These are phyloP conservation scores for Watsonalla binaria DNA, from an alignment of 2,888 invertebrate genomes.

Conservation along the genomic window DNA sequence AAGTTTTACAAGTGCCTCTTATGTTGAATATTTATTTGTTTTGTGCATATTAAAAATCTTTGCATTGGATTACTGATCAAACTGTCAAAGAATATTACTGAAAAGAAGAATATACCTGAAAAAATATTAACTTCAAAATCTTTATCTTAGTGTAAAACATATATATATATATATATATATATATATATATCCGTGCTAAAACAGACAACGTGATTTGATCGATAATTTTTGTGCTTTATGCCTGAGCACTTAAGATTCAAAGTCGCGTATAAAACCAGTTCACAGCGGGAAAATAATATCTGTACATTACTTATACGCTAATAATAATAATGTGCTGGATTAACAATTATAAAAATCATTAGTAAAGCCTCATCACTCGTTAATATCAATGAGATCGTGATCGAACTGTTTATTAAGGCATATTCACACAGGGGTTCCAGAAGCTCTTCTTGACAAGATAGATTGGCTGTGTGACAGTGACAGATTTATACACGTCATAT, in stretches of 20 bases:
- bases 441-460: no score
- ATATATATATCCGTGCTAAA: neutral
- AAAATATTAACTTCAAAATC: no score
- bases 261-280: neutral
- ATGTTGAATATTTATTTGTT: no score
- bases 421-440: no score
- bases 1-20: no score
- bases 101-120: neutral
- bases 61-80: neutral
- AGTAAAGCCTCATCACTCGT: constrained; percentile 61
- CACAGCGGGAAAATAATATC: constrained; percentile 9
- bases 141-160: no score
- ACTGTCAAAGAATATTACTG: neutral
- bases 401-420: constrained; percentile 5
- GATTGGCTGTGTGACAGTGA: no score
- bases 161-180: no score
- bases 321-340: constrained; percentile 38
- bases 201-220: neutral
- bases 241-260: constrained; percentile 1
- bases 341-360: constrained; percentile 36
- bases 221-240: neutral
- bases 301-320: constrained; percentile 49
- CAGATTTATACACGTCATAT: no score
- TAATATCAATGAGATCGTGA: constrained; percentile 62
- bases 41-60: no score